Evolutionary conservation across 2,797 vertebrate genomes (phyloP).

Genomic region (Liparis tanakae): DNA sequence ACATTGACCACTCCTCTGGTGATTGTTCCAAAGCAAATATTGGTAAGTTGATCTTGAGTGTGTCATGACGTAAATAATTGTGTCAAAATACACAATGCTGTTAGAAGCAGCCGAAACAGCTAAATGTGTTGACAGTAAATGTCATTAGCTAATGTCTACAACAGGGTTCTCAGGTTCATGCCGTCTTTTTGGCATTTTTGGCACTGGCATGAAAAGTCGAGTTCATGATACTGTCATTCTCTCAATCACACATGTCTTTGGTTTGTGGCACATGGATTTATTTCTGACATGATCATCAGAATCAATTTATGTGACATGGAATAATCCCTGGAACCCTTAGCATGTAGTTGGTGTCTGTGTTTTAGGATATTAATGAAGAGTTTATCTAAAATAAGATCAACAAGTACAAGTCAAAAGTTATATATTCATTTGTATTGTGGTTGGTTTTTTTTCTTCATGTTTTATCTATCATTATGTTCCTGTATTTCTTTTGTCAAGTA

Average conservation of each 20-base stretch:
- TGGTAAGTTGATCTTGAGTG: neutral
- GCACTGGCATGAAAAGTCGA: neutral
- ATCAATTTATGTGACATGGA: no score
- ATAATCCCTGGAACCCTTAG: neutral
- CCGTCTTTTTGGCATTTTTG: neutral
- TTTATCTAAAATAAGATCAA: neutral
- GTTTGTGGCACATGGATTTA: neutral
- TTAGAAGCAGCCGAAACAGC: neutral
- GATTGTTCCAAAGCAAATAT: slow-evolving; percentile 43
- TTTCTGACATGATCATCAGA: neutral
- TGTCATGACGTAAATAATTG: slow-evolving; percentile 1
- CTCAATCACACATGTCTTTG: neutral
- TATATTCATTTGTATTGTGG: neutral
- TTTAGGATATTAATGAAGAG: neutral
- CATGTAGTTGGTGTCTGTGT: neutral
- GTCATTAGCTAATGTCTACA: no score
- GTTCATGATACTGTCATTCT: neutral
- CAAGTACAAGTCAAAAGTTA: neutral
- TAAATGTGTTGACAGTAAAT: neutral
- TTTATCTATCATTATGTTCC: neutral
- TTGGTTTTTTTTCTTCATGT: neutral
- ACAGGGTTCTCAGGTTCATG: neutral
- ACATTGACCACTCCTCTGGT: slow-evolving; percentile 25
- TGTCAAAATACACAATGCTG: slow-evolving; percentile 12
- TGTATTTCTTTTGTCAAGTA: neutral